Base-by-base conservation (phyloP, 2,797 vertebrate species). In the Danio tinwini region DNA sequence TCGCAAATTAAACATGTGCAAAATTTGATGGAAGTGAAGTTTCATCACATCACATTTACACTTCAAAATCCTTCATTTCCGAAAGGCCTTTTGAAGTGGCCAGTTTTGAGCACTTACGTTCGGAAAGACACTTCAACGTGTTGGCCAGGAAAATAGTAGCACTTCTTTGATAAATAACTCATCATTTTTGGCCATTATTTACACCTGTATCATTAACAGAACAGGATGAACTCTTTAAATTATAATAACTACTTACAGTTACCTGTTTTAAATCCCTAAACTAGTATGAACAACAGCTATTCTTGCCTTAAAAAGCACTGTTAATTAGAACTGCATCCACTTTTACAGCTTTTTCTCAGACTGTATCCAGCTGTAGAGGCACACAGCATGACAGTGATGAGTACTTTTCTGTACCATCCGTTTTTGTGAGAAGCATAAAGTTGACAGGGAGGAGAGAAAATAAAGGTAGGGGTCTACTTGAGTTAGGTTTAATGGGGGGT, bases 401-500 rank as follows among this genome's bases (percentile, higher is more conserved):
- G 42, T 7, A 74, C 49, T 83, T 56, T 49, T 78, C 19, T 17
- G 47, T 69, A 10, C 52, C 16, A 81, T 74, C 69, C 62, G 19
- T 68, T 56, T 77, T 47, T 49, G 19, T 45, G 19, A 74, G 40
- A 10, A 42, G 52, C 53, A 44, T 59, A 45, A 69, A 70, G 40
- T 83, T 14, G 59, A 63, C 37, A 13, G 21, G 80, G 59, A 64
- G 58, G 45, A 19, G 11, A 12, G n/a, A 19, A 70, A 17, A 47
- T 13, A 78, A 63, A 84, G 76, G 63, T 84, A 40, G 80, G 84
- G 56, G 82, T 79, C 86, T 73, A 86, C 7, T 16, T 78, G 67
- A 76, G 81, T 17, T 29, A 53, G 55, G 58, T 84, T 85, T 87
- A 90, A 90, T 81, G 88, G 84, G 84, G 78, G 83, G 79, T 85